These are phyloP conservation scores for Ips typographus DNA, from an alignment of 1,140 invertebrate genomes.

Conservation along the genomic window DNA sequence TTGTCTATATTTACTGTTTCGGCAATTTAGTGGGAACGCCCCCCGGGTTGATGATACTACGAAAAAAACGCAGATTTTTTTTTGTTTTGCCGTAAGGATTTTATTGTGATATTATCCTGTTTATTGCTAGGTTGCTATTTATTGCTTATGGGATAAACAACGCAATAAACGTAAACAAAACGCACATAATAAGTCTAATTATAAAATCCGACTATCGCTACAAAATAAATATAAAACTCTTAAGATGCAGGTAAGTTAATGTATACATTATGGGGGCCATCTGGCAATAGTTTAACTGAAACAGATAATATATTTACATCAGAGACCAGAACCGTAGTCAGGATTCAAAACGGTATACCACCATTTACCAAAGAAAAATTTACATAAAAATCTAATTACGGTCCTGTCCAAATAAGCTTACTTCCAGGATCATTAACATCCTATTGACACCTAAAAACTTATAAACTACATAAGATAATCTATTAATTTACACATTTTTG, in stretches of 20 bases:
- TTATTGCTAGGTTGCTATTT: conserved; percentile 13
- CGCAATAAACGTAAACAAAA: conserved; percentile 42
- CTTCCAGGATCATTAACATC: conserved; percentile 13
- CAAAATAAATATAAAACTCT: conserved; percentile 47
- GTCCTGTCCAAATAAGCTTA: conserved; percentile 7
- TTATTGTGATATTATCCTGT: neutral
- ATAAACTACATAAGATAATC: neutral
- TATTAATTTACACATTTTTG: neutral
- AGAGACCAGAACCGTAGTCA: conserved; percentile 34
- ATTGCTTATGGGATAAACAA: conserved; percentile 36
- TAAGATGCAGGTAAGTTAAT: conserved; percentile 49
- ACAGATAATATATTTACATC: conserved; percentile 52
- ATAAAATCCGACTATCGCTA: conserved; percentile 43
- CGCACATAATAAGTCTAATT: conserved; percentile 44
- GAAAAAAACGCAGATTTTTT: conserved; percentile 30
- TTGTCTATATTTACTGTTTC: conserved; percentile 19
- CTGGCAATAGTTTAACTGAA: conserved; percentile 47
- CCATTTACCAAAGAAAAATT: neutral
- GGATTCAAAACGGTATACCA: neutral
- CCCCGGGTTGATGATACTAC: neutral
- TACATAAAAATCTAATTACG: conserved; percentile 6
- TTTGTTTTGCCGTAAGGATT: conserved; percentile 16
- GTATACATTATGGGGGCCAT: conserved; percentile 50
- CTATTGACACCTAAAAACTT: conserved; percentile 22
- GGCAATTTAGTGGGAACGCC: conserved; percentile 27